Conservation (phyloP, 2,797 vertebrate genomes). For the Phaenicophaeus curvirostris region DNA sequence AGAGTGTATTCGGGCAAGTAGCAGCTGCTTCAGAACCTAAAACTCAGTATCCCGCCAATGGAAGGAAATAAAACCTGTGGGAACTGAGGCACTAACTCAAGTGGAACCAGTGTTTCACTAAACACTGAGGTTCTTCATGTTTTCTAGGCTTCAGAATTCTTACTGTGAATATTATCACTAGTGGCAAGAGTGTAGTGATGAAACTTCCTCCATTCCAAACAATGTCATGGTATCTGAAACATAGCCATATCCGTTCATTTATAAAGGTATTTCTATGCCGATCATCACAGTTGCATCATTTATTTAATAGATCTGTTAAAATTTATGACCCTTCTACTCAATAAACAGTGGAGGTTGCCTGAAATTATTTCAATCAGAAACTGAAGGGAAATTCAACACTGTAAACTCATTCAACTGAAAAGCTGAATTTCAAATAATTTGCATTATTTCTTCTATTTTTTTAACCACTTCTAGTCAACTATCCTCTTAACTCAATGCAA, state of each 20-base stretch:
- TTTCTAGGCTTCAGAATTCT: background rate
- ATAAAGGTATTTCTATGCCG: background rate
- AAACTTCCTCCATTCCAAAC: background rate
- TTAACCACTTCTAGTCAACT: background rate
- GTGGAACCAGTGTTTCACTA: background rate
- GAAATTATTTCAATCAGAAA: slow-evolving; percentile 40
- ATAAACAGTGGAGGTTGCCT: slow-evolving; percentile 9
- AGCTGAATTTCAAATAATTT: slow-evolving; percentile 43
- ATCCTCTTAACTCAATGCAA: background rate
- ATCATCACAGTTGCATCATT: background rate
- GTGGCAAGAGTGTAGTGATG: background rate
- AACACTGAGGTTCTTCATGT: background rate
- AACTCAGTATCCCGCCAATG: background rate
- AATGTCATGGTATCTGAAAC: background rate
- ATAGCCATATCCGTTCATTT: background rate
- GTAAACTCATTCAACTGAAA: slow-evolving; percentile 38
- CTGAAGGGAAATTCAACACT: slow-evolving; percentile 28
- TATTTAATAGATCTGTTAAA: background rate
- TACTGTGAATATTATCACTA: background rate
- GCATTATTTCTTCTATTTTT: slow-evolving; percentile 1
- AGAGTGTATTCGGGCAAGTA: background rate
- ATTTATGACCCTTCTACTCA: slow-evolving; percentile 9
- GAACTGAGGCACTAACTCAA: background rate
- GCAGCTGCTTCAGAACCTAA: background rate
- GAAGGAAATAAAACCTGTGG: background rate